Evolutionary conservation across 2,888 invertebrate species (phyloP), one percentile per base, ranked within the genome.

Genomic region (Eilema caniola): DNA sequence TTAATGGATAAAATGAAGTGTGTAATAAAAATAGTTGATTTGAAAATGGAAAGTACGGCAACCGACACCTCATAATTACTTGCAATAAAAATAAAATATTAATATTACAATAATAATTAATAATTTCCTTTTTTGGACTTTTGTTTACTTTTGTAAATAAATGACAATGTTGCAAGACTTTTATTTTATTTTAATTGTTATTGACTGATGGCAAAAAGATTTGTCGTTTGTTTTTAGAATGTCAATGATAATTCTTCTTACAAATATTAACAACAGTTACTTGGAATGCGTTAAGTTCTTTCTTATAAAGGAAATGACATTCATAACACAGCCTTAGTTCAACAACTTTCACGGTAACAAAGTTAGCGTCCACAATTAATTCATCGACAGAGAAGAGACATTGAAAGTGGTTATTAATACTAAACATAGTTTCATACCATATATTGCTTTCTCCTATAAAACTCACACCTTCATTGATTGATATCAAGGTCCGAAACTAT

Each of bases 1-100:
- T 76, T 78, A 4, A 76, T 69, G 66, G 23, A 75, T 72, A 72
- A 75, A 67, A 41, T 79, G 69, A 80, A 74, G 62, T 80, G 69
- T 61, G 47, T 65, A 71, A 78, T 81, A 78, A 79, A 78, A 73
- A 77, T 81, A 75, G 72, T 68, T 79, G 74, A 74, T 70, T 16
- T 61, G 64, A 53, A 28, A 72, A 75, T 72, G 61, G 75, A 78
- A 62, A 62, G 47, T 62, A 65, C 31, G 70, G 66, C n/a, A 7
- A 53, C 70, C 76, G 76, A 78, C 79, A 75, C 61, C 74, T 63
- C 66, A 79, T 80, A 78, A 81, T 78, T 78, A 68, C 53, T 66
- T 68, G 16, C 62, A 63, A 68, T 76, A 77, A 75, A 61, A 25
- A 65, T 37, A 11, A 3, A 31, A 23, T 70, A 7, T 20, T 16